phyloP scores from a whole-genome alignment of 2,797 vertebrate genomes.

The Galaxias olidus region DNA sequence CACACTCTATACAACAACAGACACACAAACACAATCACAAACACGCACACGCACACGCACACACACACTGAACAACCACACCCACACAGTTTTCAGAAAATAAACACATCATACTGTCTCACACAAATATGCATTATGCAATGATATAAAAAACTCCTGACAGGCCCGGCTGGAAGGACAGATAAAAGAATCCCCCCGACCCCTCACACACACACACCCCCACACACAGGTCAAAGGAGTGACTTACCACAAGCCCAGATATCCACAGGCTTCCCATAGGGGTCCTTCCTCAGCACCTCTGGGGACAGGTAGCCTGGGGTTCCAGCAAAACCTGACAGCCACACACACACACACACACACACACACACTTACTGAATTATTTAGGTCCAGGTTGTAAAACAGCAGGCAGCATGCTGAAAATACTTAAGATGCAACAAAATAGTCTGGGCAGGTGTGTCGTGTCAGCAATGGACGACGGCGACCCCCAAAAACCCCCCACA shows the following conservation, averaged over 20 bases:
- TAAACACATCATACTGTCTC: no score
- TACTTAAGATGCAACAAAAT: no score
- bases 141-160: neutral
- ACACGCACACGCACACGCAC: neutral
- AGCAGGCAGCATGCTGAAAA: no score
- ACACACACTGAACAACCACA: neutral
- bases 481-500: no score
- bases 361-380: slow-evolving; percentile 1
- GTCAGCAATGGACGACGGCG: no score
- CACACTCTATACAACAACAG: neutral
- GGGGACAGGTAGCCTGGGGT: slow-evolving; percentile 97
- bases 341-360: neutral
- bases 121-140: neutral
- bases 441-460: no score
- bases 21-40: neutral
- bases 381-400: neutral
- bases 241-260: slow-evolving; percentile 99
- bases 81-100: neutral
- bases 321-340: slow-evolving; percentile 90
- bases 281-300: slow-evolving; percentile 98
- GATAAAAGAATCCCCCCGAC: neutral
- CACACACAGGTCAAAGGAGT: neutral
- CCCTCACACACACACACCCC: slow-evolving; percentile 55
- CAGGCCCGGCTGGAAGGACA: neutral
- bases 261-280: slow-evolving; percentile 98